These are phyloP conservation scores for Anhinga rufa DNA, from an alignment of 2,113 vertebrate species.

Conservation along the genomic window DNA sequence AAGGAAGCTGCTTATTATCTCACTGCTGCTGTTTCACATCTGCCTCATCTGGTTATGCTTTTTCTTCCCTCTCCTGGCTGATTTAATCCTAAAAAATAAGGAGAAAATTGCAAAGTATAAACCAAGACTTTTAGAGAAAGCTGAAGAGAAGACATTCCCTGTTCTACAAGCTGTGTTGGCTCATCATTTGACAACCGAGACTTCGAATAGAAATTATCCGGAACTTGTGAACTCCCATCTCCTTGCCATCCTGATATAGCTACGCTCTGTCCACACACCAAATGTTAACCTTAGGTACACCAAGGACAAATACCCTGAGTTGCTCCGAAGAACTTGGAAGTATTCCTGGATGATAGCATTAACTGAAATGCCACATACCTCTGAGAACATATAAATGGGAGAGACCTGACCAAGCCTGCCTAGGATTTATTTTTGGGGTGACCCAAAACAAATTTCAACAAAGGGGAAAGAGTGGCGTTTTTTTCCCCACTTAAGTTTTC, in stretches of 20 bases:
- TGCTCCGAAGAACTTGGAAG: background rate
- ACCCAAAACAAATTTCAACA: background rate
- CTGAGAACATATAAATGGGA: background rate
- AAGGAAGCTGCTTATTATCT: background rate
- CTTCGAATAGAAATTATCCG: background rate
- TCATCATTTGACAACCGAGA: background rate
- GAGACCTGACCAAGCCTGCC: background rate
- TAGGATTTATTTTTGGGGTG: background rate
- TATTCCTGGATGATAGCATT: background rate
- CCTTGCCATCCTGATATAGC: background rate
- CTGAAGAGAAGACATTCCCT: background rate
- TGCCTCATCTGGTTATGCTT: background rate
- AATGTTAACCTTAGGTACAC: background rate
- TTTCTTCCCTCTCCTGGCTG: background rate
- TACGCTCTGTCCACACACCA: background rate
- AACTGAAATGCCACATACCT: background rate
- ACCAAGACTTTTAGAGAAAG: background rate
- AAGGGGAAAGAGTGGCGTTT: background rate
- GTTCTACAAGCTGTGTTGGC: background rate
- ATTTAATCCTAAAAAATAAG: background rate
- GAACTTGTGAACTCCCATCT: background rate
- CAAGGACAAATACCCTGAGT: background rate
- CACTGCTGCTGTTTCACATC: background rate
- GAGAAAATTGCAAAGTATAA: background rate
- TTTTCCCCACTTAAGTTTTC: background rate